Evolutionary conservation across 1,140 invertebrate genomes (phyloP), one percentile per base, ranked within the genome.

Genomic region (Hormaphis cornu): DNA sequence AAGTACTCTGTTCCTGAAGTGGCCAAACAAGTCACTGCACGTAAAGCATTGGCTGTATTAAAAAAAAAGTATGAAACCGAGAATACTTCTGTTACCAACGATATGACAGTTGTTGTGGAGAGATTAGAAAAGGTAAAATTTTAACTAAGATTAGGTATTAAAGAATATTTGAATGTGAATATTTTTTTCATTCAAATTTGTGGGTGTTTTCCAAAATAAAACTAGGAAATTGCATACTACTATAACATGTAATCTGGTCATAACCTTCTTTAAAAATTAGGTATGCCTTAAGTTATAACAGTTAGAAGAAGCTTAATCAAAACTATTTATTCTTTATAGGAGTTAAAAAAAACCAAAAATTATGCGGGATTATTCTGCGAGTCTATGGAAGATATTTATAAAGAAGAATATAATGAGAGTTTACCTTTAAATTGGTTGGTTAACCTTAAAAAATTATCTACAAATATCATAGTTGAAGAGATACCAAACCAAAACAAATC

Each of bases 281-380:
- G n/a, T n/a, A n/a, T n/a, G n/a, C n/a, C n/a, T n/a, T n/a, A n/a
- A n/a, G n/a, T n/a, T n/a, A n/a, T n/a, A n/a, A n/a, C n/a, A n/a
- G n/a, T n/a, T n/a, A n/a, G n/a, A n/a, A n/a, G n/a, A n/a, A n/a
- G n/a, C n/a, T n/a, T n/a, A n/a, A n/a, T n/a, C n/a, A n/a, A 14
- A 40, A 40, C 37, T 8, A 14, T 40, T 40, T 40, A 0, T 14
- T 22, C 26, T 66, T 50, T 66, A 22, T 22, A 66, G 59, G 59
- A 66, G 12, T 48, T 66, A 46, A 5, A 48, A 22, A 66, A 66
- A n/a, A n/a, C n/a, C n/a, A n/a, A n/a, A 35, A 66, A 66, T 48
- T 66, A 48, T 48, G 59, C 42, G 16, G 59, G 59, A 7, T 26
- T 66, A 48, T 66, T 66, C 12, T 66, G 59, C 48, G 59, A 66